Percentiles rank a stretch among this genome's conserved stretches.
phyloP scores from a whole-genome alignment of 1,140 invertebrate genomes.

The Belonocnema kinseyi region DNA sequence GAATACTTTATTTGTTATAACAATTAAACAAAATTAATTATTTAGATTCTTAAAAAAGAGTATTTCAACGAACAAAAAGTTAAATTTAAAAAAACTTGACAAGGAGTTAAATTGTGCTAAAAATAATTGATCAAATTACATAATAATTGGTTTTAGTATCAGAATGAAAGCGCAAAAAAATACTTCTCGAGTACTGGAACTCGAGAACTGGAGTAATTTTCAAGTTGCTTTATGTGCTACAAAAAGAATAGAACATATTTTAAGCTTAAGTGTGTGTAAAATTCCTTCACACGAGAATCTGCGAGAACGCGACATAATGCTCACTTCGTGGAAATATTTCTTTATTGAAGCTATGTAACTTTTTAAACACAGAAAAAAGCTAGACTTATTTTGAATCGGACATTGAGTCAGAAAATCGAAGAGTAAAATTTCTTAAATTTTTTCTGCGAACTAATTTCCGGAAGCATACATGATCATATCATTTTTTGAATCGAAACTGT shows the following conservation, averaged over 20 bases:
- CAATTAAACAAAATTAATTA: too few relatives aligned
- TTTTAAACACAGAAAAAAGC: not conserved
- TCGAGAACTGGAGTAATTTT: not conserved
- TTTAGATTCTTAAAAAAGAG: too few relatives aligned
- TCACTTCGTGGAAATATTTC: not conserved
- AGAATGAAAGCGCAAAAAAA: not conserved
- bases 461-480: conserved; percentile 6
- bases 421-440: too few relatives aligned
- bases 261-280: not conserved
- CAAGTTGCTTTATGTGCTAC: not conserved
- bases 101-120: too few relatives aligned
- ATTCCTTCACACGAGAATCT: not conserved
- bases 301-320: not conserved
- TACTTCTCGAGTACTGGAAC: not conserved
- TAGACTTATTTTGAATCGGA: too few relatives aligned
- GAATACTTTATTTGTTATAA: too few relatives aligned
- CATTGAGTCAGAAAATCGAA: too few relatives aligned
- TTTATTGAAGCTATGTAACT: conserved; percentile 16
- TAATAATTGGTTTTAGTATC: not conserved
- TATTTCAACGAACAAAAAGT: too few relatives aligned
- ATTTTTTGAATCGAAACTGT: too few relatives aligned
- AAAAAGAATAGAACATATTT: not conserved
- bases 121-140: too few relatives aligned
- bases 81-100: too few relatives aligned
- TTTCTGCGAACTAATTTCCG: not conserved